These are phyloP conservation scores for Cariama cristata DNA, from an alignment of 2,113 vertebrate species.

Conservation along the genomic window DNA sequence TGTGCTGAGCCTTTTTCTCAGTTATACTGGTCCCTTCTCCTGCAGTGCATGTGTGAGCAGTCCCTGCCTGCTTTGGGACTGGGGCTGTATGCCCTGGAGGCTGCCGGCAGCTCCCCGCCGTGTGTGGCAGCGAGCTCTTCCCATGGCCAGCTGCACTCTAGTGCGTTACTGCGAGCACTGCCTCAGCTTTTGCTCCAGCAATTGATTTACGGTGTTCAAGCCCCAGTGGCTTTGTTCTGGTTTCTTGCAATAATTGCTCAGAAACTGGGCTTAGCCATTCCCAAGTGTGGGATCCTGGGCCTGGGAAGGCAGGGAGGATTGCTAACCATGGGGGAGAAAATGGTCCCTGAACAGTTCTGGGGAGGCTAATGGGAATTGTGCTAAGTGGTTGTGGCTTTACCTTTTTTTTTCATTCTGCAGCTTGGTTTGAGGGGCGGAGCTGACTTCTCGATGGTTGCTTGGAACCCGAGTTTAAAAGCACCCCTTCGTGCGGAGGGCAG, in stretches of 20 bases:
- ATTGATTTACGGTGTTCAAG: not conserved
- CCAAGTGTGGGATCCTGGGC: not conserved
- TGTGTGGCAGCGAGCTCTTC: not conserved
- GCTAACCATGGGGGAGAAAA: not conserved
- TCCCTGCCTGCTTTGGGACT: not conserved
- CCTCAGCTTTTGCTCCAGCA: not conserved
- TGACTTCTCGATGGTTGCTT: not conserved
- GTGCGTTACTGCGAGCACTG: not conserved
- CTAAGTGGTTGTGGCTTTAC: not conserved
- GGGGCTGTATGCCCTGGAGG: not conserved
- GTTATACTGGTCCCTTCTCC: not conserved
- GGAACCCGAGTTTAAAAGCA: not conserved
- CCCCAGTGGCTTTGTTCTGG: not conserved
- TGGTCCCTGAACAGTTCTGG: not conserved
- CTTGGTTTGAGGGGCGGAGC: not conserved
- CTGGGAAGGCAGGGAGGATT: not conserved
- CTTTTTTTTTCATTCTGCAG: not conserved
- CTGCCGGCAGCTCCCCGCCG: not conserved
- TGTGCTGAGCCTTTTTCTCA: not conserved
- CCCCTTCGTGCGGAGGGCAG: not conserved
- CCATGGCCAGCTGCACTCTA: not conserved
- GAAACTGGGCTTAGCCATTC: not conserved
- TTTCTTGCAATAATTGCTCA: not conserved
- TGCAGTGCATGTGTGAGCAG: not conserved
- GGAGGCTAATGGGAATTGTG: not conserved